Base-by-base conservation (phyloP, 2,888 invertebrate genomes). In the Patella depressa region DNA sequence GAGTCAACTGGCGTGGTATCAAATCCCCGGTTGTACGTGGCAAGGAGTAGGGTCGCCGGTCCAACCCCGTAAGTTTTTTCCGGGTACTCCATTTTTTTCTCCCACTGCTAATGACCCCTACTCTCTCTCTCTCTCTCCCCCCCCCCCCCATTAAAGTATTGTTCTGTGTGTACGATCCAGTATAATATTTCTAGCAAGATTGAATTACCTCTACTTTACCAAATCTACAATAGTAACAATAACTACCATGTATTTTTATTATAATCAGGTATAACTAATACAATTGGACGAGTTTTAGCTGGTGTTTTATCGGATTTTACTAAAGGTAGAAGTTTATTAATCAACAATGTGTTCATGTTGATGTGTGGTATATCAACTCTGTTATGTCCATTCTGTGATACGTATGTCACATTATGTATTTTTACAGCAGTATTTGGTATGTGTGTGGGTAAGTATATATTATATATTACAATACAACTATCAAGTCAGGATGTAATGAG, bases 401-500 rank as follows among this genome's bases (percentile, higher is more conserved):
- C 94, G 2, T 98, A 96, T 88, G 93, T 93, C 12, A 93, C 95
- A 75, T 96, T 96, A 89, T 94, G 97, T 74, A 93, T 94, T 2
- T 95, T 97, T 92, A 94, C 97, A 59, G 93, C 97, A 84, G 95
- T 96, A 88, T 98, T 98, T 91, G 98, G 98, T 80, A 93, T 98
- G 84, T 87, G 87, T 76, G 84, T 90, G 19, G 89, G 91, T 91
- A 83, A 80, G 88, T 83, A 59, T 9, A 45, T 45, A 45, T 29
- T 2, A 34, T 34, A 45, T 45, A 45, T 45, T 9, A 45, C 45
- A 45, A 45, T 9, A 45, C 3, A 45, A 45, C 45, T 45, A 45
- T 9, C 45, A 45, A 45, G 9, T 45, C 1, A 5, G 45, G 45
- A 45, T 9, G 45, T 45, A 45, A 45, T 1, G 9, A 45, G 45